phyloP scores from a whole-genome alignment of 2,797 vertebrate species.

The Cossypha niveicapilla region DNA sequence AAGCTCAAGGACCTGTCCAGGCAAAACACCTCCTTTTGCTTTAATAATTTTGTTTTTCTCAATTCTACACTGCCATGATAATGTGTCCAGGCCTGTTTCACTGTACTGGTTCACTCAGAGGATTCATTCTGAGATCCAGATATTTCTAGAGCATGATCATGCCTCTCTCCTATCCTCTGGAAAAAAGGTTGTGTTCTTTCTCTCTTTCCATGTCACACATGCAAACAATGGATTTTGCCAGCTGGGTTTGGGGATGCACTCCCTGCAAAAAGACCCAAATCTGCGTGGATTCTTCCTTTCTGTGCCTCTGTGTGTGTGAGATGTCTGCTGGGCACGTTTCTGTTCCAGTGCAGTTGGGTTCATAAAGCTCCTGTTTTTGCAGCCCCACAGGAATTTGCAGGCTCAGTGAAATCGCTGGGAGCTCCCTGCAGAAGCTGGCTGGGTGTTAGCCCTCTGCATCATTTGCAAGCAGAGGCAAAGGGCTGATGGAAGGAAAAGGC shows the following conservation, averaged over 20 bases:
- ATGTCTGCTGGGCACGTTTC: accelerated
- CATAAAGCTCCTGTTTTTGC: neutral
- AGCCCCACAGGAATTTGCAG: conserved; percentile 21
- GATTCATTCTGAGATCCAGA: neutral
- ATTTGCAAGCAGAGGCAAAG: neutral
- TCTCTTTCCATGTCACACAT: neutral
- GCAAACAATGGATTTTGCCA: neutral
- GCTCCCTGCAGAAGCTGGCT: neutral
- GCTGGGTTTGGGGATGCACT: neutral
- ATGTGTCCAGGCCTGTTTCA: conserved; percentile 27
- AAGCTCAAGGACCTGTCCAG: neutral
- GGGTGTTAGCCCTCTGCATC: neutral
- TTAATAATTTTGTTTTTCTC: conserved; percentile 50
- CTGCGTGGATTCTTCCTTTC: neutral
- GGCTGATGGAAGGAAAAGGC: neutral
- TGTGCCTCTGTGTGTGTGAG: accelerated
- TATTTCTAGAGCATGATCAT: neutral
- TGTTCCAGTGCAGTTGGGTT: neutral
- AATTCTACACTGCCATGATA: neutral
- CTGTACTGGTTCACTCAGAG: neutral
- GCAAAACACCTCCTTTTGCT: conserved; percentile 31
- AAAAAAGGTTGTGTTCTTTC: neutral
- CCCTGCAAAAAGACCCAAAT: neutral
- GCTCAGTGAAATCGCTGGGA: neutral
- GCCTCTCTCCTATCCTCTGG: neutral